Conservation (phyloP, 1,140 invertebrate genomes). For the Drosophila malerkotliana region DNA sequence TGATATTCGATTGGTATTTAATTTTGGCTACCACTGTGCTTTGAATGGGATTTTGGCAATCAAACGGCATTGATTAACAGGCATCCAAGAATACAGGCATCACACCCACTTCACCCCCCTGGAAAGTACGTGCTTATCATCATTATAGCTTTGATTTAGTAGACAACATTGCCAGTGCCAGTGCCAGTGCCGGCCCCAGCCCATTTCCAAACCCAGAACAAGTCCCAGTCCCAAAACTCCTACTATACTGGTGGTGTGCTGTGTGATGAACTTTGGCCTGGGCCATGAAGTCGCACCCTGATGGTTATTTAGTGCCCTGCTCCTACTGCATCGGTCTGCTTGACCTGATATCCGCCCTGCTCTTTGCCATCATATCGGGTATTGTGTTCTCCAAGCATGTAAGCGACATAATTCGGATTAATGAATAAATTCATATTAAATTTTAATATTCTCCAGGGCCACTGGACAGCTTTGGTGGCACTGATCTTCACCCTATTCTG, state of each 20-base stretch:
- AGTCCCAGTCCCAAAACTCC: constrained; percentile 11
- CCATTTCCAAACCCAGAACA: not conserved
- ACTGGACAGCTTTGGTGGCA: constrained; percentile 47
- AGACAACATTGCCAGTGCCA: constrained; percentile 36
- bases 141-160: constrained; percentile 80
- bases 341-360: constrained; percentile 62
- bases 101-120: not conserved
- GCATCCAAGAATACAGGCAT: constrained; percentile 10
- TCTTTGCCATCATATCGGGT: constrained; percentile 60
- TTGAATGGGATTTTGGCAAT: constrained; percentile 52
- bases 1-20: not conserved
- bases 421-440: not conserved
- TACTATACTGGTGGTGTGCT: constrained; percentile 6
- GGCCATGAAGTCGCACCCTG: constrained; percentile 29
- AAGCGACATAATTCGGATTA: constrained; percentile 17
- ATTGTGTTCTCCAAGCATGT: constrained; percentile 55
- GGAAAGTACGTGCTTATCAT: constrained; percentile 73
- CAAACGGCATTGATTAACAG: constrained; percentile 78
- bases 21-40: constrained; percentile 32
- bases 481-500: constrained; percentile 58
- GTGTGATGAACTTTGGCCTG: constrained; percentile 45
- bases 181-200: not conserved
- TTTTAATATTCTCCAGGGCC: constrained; percentile 15
- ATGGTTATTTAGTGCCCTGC: constrained; percentile 67
- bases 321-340: constrained; percentile 65